Evolutionary conservation across 2,888 invertebrate genomes (phyloP).

Genomic region (Melitaea athalia): DNA sequence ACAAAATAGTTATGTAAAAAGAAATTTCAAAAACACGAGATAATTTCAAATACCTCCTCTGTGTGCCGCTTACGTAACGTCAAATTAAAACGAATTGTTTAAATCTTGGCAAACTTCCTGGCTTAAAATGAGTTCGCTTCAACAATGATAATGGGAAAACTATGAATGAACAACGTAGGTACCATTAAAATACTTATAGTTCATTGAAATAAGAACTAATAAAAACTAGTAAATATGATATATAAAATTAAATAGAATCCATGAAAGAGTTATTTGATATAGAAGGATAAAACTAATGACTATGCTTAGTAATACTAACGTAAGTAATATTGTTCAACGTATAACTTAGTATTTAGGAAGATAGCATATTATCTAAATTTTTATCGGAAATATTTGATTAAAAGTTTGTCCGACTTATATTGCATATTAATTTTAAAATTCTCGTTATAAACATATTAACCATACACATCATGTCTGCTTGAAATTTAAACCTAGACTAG

Average conservation of each 20-base stretch:
- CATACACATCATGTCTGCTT: no score
- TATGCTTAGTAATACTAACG: no score
- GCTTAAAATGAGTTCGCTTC: conserved; percentile 21
- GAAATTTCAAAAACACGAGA: neutral
- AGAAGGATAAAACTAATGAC: no score
- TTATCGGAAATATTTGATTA: no score
- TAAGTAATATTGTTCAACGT: no score
- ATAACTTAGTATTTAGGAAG: no score
- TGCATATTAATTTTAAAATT: no score
- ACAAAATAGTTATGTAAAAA: neutral
- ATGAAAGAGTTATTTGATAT: no score
- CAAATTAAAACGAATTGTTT: conserved; percentile 33
- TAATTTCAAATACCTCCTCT: conserved; percentile 1
- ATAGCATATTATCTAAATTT: no score
- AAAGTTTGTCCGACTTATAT: no score
- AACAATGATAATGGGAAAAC: conserved; percentile 28
- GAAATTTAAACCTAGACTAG: no score
- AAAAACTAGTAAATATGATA: neutral
- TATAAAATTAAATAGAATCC: neutral
- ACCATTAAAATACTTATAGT: neutral
- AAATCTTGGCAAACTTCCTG: conserved; percentile 33
- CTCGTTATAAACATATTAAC: no score
- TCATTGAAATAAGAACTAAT: conserved; percentile 11
- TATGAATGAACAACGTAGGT: conserved; percentile 25
- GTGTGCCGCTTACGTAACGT: conserved; percentile 27